Conservation (phyloP, 2,797 vertebrate genomes). For the Nothura maculosa region DNA sequence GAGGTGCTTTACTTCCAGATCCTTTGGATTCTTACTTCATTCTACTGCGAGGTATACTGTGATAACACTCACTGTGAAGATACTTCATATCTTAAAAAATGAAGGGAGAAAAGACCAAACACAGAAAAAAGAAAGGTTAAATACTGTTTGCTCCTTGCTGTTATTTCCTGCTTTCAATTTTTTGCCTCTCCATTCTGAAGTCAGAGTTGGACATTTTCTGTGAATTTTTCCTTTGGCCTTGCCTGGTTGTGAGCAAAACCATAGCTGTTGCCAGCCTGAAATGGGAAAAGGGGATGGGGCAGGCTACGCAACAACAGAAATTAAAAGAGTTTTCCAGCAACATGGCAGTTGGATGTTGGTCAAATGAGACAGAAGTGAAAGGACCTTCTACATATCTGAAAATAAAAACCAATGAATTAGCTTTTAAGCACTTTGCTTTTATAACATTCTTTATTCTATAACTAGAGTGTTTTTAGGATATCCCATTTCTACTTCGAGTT, state of each 20-base stretch:
- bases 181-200: neutral
- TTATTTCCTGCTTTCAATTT: neutral
- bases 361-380: neutral
- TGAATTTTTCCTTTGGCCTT: neutral
- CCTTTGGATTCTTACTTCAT: neutral
- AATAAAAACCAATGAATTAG: neutral
- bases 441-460: neutral
- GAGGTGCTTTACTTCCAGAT: neutral
- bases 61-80: no score
- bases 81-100: neutral
- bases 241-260: neutral
- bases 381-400: neutral
- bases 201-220: neutral
- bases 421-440: neutral
- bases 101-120: neutral
- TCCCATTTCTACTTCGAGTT: neutral
- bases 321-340: neutral
- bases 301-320: neutral
- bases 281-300: neutral
- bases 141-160: neutral
- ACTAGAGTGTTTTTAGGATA: neutral
- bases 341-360: neutral
- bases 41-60: neutral
- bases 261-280: neutral
- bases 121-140: neutral